Base-by-base conservation (phyloP, 2,888 invertebrate genomes). In the Diarsia brunnea region DNA sequence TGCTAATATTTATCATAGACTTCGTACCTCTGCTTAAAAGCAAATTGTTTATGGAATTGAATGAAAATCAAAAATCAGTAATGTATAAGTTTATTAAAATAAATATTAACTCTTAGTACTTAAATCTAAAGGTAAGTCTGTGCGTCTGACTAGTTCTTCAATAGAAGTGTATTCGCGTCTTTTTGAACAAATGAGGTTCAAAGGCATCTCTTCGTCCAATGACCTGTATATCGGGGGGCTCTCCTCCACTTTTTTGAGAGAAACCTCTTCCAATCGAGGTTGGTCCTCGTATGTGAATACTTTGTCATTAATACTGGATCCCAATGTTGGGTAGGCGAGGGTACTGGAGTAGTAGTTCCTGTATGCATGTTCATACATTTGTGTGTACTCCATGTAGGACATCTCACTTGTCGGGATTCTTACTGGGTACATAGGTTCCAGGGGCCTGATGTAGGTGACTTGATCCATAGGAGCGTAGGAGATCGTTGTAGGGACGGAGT, bases 101-200 rank as follows among this genome's bases (percentile, higher is more conserved):
- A 81, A 88, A 91, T 89, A 90, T 92, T 91, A 94, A 95, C 96
- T 96, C 88, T 96, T 97, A 84, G 96, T 96, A 91, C 97, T 97
- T 95, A 97, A 97, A 95, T 97, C 97, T 95, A 97, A 94, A 73
- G 97, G 97, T 86, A 96, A 93, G 91, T 97, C 97, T 82, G 97
- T 92, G 63, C 92, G 91, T 89, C 91, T 94, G 91, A 95, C 92
- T 93, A 95, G 92, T 75, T 94, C 93, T 79, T 94, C 95, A 68
- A 95, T 92, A 43, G 95, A 92, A 71, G 89, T 93, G 90, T 92
- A 94, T 70, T 95, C 95, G 55, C 92, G 85, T 61, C 94, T 90
- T 81, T 94, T 95, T 38, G 91, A 84, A 86, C 96, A 95, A 79
- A 95, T 96, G 68, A 97, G 89, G 83, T 96, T 96, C 65, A 97